These are phyloP conservation scores for Paracyprichromis sp. DNA, from an alignment of 2,113 vertebrate genomes.

Conservation along the genomic window DNA sequence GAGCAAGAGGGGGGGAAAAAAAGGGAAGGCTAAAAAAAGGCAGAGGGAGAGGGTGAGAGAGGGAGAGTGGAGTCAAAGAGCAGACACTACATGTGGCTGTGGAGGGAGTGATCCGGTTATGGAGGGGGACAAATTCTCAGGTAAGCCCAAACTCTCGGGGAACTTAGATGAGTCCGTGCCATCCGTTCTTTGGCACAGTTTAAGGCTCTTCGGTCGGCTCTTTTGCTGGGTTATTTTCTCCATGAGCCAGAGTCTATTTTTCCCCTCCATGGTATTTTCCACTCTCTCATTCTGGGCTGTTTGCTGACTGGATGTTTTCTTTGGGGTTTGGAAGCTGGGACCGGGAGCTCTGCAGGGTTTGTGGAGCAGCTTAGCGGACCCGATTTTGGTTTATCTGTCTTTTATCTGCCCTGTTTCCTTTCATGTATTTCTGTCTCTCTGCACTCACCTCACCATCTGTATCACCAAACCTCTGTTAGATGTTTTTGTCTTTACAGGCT, in stretches of 20 bases:
- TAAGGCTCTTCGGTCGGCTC: background rate
- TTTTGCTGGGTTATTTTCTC: constrained; percentile 9
- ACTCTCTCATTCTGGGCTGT: constrained; percentile 63
- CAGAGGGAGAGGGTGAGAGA: constrained; percentile 18
- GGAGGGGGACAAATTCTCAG: constrained; percentile 96
- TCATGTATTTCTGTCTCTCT: background rate
- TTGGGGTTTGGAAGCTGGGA: constrained; percentile 41
- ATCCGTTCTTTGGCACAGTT: background rate
- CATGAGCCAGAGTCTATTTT: constrained; percentile 28
- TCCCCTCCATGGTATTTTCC: constrained; percentile 62
- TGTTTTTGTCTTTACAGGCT: background rate
- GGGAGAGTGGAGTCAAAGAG: constrained; percentile 57
- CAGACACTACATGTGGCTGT: constrained; percentile 79
- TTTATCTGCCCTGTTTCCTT: background rate
- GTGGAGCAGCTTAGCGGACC: constrained; percentile 13
- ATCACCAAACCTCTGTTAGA: background rate
- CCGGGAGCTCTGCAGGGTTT: constrained; percentile 29
- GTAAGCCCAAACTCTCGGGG: constrained; percentile 70
- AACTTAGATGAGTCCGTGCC: background rate
- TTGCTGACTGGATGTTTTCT: constrained; percentile 66
- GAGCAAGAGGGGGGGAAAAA: background rate
- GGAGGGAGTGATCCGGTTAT: constrained; percentile 79
- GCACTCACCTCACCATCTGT: background rate
- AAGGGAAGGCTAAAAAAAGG: constrained; percentile 60
- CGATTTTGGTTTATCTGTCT: background rate